A percentile compares a stretch with the other conserved stretches of the same genome.
Evolutionary conservation across 2,888 invertebrate genomes (phyloP).

Genomic region (Atrina japonica): DNA sequence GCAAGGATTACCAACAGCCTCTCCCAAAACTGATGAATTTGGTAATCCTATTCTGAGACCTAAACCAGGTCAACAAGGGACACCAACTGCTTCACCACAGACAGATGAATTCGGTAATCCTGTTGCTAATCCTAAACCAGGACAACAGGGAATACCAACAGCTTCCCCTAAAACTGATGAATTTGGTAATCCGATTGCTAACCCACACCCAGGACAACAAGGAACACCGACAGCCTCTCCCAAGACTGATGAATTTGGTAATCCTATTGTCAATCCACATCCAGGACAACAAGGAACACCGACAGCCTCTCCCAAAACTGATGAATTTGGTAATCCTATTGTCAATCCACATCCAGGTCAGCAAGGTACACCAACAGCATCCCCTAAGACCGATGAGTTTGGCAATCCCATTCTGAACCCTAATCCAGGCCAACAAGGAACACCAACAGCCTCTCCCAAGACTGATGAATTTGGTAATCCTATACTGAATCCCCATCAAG

Average conservation of each 20-base stretch:
- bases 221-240: conserved; percentile 48
- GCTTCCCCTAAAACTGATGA: conserved; percentile 34
- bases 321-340: conserved; percentile 27
- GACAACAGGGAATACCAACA: conserved; percentile 36
- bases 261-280: conserved; percentile 22
- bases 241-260: conserved; percentile 19
- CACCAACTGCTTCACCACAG: conserved; percentile 18
- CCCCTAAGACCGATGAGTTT: conserved; percentile 25
- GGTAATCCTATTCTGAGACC: conserved; percentile 25
- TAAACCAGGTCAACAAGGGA: conserved; percentile 14
- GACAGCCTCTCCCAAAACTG: conserved; percentile 24
- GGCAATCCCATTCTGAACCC: conserved; percentile 24
- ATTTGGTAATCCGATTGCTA: conserved; percentile 11
- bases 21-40: conserved; percentile 36
- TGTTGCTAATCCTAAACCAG: conserved; percentile 5
- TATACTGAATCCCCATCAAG: conserved; percentile 10
- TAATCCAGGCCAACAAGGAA: conserved; percentile 22
- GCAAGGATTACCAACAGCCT: conserved; percentile 33
- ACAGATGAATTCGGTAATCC: conserved; percentile 33
- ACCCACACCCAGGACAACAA: conserved; percentile 14
- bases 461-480: conserved; percentile 17
- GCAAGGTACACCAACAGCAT: conserved; percentile 40
- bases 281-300: conserved; percentile 12
- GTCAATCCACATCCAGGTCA: conserved; percentile 10
- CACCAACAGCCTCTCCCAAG: conserved; percentile 51